Percentiles rank a stretch among this genome's conserved stretches.
Evolutionary conservation across 2,797 vertebrate genomes (phyloP).

Genomic region (Limosa lapponica): DNA sequence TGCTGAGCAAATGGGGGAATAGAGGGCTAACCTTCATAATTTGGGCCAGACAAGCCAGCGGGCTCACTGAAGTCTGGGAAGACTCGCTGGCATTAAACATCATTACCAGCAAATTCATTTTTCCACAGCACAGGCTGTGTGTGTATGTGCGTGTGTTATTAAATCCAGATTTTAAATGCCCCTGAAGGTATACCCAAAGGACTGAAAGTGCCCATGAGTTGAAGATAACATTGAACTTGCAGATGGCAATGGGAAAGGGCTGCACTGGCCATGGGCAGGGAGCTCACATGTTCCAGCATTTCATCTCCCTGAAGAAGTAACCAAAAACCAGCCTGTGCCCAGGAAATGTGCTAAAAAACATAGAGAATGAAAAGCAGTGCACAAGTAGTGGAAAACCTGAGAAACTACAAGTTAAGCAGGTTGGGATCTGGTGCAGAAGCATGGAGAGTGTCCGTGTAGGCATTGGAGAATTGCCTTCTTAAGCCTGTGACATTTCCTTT

Average conservation of each 20-base stretch:
- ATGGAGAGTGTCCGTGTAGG: neutral
- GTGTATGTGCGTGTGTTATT: neutral
- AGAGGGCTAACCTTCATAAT: neutral
- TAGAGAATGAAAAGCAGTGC: neutral
- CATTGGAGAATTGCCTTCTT: neutral
- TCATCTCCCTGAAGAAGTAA: neutral
- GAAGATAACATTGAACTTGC: neutral
- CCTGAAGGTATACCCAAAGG: neutral
- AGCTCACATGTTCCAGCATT: accelerated
- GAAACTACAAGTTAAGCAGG: neutral
- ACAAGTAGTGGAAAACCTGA: neutral
- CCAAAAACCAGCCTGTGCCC: neutral
- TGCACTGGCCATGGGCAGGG: neutral
- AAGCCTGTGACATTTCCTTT: neutral
- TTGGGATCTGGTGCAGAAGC: neutral
- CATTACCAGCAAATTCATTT: neutral
- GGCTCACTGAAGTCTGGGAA: neutral
- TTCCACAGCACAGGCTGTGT: neutral
- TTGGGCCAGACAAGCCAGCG: neutral
- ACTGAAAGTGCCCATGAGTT: neutral
- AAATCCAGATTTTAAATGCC: neutral
- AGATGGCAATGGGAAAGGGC: neutral
- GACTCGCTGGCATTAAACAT: neutral
- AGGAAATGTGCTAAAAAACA: neutral
- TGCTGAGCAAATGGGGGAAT: neutral